phyloP scores from a whole-genome alignment of 2,888 invertebrate genomes.

The Therioaphis trifolii region DNA sequence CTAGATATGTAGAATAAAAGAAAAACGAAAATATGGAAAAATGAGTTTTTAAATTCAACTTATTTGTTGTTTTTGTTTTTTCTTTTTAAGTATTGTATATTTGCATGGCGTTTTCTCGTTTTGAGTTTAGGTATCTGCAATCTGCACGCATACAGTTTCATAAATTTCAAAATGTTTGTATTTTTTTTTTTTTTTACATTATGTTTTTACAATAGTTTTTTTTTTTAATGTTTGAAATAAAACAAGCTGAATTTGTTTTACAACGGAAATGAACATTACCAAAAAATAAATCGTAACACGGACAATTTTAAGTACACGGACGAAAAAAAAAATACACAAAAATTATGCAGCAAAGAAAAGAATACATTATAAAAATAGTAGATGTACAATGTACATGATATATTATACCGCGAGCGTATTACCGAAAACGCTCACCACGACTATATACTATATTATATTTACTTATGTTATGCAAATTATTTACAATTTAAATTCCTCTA shows the following conservation, averaged over 20 bases:
- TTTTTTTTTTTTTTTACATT: too few relatives aligned
- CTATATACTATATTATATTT: background rate
- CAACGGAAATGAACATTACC: background rate
- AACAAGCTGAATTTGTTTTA: background rate
- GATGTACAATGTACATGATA: background rate
- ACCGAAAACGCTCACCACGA: background rate
- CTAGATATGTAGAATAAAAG: background rate
- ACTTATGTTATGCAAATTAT: background rate
- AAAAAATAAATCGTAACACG: too few relatives aligned
- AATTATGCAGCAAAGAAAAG: background rate
- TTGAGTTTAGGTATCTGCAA: background rate
- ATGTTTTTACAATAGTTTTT: too few relatives aligned
- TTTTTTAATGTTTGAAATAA: background rate
- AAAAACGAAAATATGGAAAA: background rate
- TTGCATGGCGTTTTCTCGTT: background rate
- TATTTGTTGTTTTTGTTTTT: background rate
- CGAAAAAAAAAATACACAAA: background rate
- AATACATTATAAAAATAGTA: background rate
- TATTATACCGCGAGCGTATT: background rate
- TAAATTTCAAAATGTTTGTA: background rate
- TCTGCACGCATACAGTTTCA: background rate
- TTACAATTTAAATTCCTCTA: background rate
- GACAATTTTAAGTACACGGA: background rate
- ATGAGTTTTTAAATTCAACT: background rate
- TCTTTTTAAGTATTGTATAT: background rate